These are phyloP conservation scores for Hyles euphorbiae DNA, from an alignment of 1,140 invertebrate genomes.

Conservation along the genomic window DNA sequence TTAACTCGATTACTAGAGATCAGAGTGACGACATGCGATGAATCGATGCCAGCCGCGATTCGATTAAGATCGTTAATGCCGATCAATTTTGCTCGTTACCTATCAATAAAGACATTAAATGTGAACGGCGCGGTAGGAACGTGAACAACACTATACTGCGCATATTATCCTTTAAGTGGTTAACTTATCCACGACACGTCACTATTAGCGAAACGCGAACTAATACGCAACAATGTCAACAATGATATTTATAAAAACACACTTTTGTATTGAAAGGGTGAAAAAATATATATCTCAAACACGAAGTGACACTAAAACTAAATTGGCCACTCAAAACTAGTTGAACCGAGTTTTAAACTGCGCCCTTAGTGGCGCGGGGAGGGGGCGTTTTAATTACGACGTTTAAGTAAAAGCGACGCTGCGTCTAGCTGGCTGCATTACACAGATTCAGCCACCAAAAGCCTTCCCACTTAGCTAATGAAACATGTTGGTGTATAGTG, in stretches of 20 bases:
- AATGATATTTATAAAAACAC: neutral
- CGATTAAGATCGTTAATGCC: constrained; percentile 69
- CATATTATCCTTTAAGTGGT: too few relatives aligned
- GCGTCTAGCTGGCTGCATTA: constrained; percentile 69
- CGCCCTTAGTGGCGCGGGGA: constrained; percentile 46
- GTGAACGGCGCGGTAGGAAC: constrained; percentile 9
- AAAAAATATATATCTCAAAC: constrained; percentile 47
- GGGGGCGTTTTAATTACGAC: constrained; percentile 71
- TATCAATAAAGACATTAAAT: constrained; percentile 62
- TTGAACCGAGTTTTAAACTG: constrained; percentile 67
- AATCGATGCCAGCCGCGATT: constrained; percentile 52
- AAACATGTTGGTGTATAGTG: constrained; percentile 76
- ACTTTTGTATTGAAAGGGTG: neutral
- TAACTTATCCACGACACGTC: too few relatives aligned
- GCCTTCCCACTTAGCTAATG: constrained; percentile 76
- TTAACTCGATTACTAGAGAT: constrained; percentile 46
- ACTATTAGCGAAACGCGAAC: too few relatives aligned
- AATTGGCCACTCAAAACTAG: constrained; percentile 69
- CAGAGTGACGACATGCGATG: constrained; percentile 61
- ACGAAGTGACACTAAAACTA: constrained; percentile 59
- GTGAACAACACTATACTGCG: too few relatives aligned
- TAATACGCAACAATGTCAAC: too few relatives aligned
- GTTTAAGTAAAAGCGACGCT: constrained; percentile 72
- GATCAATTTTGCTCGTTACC: constrained; percentile 64
- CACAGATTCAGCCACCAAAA: constrained; percentile 74